Conservation (phyloP, 2,888 invertebrate genomes). For the Bombylius discolor region DNA sequence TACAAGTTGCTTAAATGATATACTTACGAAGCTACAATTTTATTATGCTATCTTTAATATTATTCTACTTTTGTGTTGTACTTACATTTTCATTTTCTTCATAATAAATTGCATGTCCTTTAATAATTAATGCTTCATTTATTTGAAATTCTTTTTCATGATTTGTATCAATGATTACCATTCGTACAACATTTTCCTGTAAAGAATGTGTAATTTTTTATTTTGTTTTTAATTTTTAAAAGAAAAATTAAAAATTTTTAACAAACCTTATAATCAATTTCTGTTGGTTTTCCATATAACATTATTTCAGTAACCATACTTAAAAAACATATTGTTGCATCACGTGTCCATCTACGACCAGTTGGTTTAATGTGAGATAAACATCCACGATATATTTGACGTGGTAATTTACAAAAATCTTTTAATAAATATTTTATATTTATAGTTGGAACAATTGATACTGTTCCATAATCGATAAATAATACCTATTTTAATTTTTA, state of each 20-base stretch:
- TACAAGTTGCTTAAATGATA: no score
- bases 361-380: conserved; percentile 10
- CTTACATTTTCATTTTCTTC: neutral
- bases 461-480: conserved; percentile 12
- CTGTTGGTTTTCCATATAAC: conserved; percentile 10
- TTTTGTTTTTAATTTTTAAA: no score
- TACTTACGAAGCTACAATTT: no score
- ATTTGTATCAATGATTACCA: conserved; percentile 11
- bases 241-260: neutral
- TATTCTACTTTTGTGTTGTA: no score
- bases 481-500: neutral
- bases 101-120: conserved; percentile 2
- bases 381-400: conserved; percentile 9
- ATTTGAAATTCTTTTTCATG: conserved; percentile 9
- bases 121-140: conserved; percentile 8
- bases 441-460: neutral
- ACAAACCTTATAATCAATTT: conserved; percentile 9
- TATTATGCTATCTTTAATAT: no score
- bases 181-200: conserved; percentile 4
- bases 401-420: conserved; percentile 7
- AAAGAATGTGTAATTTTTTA: neutral
- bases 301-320: conserved; percentile 7
- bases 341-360: conserved; percentile 9
- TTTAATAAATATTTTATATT: conserved; percentile 9
- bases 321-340: conserved; percentile 11